phyloP scores from a whole-genome alignment of 2,888 invertebrate genomes.

The Xanthia icteritia region DNA sequence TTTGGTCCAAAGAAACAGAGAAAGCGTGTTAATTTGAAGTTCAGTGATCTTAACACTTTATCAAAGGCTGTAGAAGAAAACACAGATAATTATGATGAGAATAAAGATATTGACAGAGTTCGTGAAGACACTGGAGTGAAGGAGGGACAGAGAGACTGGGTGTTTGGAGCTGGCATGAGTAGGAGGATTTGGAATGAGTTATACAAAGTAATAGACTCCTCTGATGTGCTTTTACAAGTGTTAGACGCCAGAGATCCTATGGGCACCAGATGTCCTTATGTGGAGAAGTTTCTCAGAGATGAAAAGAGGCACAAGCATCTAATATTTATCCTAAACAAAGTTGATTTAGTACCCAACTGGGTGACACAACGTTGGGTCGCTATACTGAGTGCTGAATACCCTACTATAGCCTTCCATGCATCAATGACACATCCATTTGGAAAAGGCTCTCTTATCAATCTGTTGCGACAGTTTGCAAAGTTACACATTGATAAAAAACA shows the following conservation, averaged over 20 bases:
- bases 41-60: slow-evolving; percentile 94
- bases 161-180: slow-evolving; percentile 98
- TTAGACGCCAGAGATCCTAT: slow-evolving; percentile 99
- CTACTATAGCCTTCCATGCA: slow-evolving; percentile 99
- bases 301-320: slow-evolving; percentile 99
- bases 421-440: slow-evolving; percentile 99
- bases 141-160: slow-evolving; percentile 96
- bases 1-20: slow-evolving; percentile 98
- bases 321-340: slow-evolving; percentile 99
- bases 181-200: slow-evolving; percentile 99
- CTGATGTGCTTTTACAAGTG: slow-evolving; percentile 98
- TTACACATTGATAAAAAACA: slow-evolving; percentile 99
- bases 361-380: slow-evolving; percentile 99
- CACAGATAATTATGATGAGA: slow-evolving; percentile 94
- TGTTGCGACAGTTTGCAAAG: slow-evolving; percentile 98
- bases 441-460: slow-evolving; percentile 98
- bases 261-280: slow-evolving; percentile 98
- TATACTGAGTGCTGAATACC: slow-evolving; percentile 97
- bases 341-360: slow-evolving; percentile 99
- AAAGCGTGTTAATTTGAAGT: slow-evolving; percentile 95
- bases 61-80: slow-evolving; percentile 93
- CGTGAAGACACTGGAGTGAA: slow-evolving; percentile 95
- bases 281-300: slow-evolving; percentile 97
- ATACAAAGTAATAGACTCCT: slow-evolving; percentile 99
- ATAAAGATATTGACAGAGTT: slow-evolving; percentile 95